Conservation (phyloP, 2,888 invertebrate genomes). For the Dione juno region DNA sequence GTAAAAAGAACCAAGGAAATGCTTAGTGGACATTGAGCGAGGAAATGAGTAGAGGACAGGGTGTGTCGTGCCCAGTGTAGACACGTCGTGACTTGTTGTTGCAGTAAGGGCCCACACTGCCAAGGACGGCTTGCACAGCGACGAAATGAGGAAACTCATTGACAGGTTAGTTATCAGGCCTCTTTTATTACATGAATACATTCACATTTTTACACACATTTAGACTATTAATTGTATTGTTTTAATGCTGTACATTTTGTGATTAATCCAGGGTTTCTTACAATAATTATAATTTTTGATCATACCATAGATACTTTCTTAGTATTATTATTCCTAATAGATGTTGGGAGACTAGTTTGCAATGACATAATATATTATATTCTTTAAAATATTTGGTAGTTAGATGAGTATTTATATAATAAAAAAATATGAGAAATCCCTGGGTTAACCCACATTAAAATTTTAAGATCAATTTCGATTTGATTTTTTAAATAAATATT, state of each 20-base stretch:
- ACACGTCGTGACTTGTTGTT: slow-evolving; percentile 82
- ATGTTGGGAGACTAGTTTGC: not conserved
- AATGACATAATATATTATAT: too few relatives aligned
- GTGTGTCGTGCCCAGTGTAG: slow-evolving; percentile 76
- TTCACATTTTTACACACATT: slow-evolving; percentile 6
- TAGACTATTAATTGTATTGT: not conserved
- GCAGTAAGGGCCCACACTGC: slow-evolving; percentile 87
- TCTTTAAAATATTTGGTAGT: too few relatives aligned
- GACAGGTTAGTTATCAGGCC: slow-evolving; percentile 92
- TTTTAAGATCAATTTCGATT: not conserved
- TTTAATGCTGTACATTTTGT: not conserved
- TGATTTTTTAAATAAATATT: too few relatives aligned
- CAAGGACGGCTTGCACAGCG: slow-evolving; percentile 97
- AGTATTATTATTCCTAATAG: not conserved
- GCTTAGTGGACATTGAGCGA: slow-evolving; percentile 58
- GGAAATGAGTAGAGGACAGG: slow-evolving; percentile 63
- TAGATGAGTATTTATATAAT: not conserved
- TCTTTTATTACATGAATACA: slow-evolving; percentile 32
- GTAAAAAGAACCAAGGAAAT: not conserved
- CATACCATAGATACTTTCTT: not conserved
- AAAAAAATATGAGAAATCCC: too few relatives aligned
- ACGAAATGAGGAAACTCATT: slow-evolving; percentile 98
- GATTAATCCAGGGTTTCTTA: slow-evolving; percentile 5
- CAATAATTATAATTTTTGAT: not conserved
- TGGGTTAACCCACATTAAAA: not conserved